phyloP scores from a whole-genome alignment of 2,113 vertebrate genomes.

The Ceyx melanurus region DNA sequence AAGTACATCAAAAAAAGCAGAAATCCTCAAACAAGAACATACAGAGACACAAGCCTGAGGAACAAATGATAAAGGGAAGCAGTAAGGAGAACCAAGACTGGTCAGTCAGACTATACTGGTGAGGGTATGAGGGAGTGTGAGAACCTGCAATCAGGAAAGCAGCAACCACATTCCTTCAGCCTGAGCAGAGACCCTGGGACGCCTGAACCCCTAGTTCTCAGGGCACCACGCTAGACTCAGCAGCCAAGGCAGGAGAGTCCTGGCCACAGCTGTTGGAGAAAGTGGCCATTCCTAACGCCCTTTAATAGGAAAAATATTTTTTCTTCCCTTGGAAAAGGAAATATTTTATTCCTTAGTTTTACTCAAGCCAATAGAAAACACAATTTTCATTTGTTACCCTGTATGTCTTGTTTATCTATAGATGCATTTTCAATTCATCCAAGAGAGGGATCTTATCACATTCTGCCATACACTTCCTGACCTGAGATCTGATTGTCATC shows the following conservation, averaged over 20 bases:
- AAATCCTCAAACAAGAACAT: not conserved
- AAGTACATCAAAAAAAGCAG: not conserved
- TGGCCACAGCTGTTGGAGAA: not conserved
- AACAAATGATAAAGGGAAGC: not conserved
- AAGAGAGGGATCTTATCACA: not conserved
- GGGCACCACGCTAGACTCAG: not conserved
- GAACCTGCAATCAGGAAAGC: not conserved
- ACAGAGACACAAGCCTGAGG: not conserved
- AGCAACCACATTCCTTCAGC: not conserved
- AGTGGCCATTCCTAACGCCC: rapidly evolving
- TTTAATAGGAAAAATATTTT: not conserved
- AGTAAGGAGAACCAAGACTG: not conserved
- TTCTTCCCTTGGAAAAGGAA: not conserved
- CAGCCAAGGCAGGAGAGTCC: not conserved
- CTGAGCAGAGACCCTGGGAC: not conserved
- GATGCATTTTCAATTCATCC: not conserved
- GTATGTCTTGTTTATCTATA: not conserved
- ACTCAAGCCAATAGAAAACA: not conserved
- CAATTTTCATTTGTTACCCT: not conserved
- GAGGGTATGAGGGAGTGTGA: not conserved
- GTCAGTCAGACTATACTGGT: not conserved
- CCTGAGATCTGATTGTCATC: not conserved
- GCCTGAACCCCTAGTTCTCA: too few relatives aligned
- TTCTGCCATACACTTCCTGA: not conserved
- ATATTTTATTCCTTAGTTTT: not conserved